Base-by-base conservation (phyloP, 2,888 invertebrate species). In the Lithodes maja region DNA sequence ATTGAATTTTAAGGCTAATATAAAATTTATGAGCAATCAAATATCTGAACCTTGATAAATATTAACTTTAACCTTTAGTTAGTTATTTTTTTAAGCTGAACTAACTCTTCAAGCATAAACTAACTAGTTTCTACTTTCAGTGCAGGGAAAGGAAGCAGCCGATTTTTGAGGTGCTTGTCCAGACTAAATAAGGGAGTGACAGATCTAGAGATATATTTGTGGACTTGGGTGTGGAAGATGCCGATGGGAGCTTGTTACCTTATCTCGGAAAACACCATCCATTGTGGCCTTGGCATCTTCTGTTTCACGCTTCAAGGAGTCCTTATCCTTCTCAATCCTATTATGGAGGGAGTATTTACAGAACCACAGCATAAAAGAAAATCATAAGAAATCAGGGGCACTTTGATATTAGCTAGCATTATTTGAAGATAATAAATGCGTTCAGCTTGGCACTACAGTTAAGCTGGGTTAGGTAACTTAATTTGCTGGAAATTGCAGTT, bases 271-370 rank as follows among this genome's bases (percentile, higher is more conserved):
- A 50, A 91, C 87, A 17, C 83, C 87, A 75, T 91, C 91, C 85
- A 82, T 91, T 80, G 91, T 85, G 71, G 91, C 33, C 71, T 87
- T 89, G 71, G 91, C 90, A 81, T 91, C 91, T 74, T 91, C 91
- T 83, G 90, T 61, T 9, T 91, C 91, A 71, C 91, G 87, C 77
- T 89, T 91, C 79, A 90, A 54, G 68, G 87, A 71, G 49, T 91
- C 91, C 90, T 91, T 91, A 83, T 91, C 91, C 90, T 91, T 91
- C 83, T 91, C 91, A 87, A 79, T 79, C 87, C 91, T 91, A 90
- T 61, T 74, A 68, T 50, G 71, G 77, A 55, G 15, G 83, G 78
- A 52, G 17, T 55, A 52, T 82, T 69, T 79, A 83, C 17, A 53
- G 83, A 77, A 79, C 85, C 69, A 52, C 83, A 69, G 49, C 33